These are phyloP conservation scores for Mimachlamys varia DNA, from an alignment of 2,888 invertebrate species.

Conservation along the genomic window DNA sequence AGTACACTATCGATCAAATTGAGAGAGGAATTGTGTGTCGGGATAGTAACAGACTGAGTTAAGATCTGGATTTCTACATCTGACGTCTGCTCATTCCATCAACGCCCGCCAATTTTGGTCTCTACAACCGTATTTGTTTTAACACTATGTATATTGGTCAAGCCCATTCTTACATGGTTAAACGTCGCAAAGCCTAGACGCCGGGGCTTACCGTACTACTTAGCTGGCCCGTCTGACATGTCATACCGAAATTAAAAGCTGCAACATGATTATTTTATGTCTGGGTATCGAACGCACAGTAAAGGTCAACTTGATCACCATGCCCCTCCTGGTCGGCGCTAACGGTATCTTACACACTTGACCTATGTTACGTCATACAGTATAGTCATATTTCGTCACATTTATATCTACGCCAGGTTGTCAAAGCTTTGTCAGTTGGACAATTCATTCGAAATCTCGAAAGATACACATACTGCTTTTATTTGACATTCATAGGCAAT, in stretches of 20 bases:
- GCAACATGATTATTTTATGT: background rate
- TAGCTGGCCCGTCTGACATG: background rate
- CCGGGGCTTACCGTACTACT: background rate
- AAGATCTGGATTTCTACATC: background rate
- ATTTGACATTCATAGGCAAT: too few relatives aligned
- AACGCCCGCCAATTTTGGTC: slow-evolving; percentile 15
- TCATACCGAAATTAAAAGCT: background rate
- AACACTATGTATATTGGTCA: slow-evolving; percentile 18
- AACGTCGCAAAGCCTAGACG: background rate
- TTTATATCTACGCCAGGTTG: too few relatives aligned
- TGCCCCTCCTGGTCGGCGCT: background rate
- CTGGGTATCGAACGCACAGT: background rate
- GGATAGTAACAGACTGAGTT: background rate
- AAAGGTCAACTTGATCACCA: background rate
- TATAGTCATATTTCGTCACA: background rate
- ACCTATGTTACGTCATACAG: background rate
- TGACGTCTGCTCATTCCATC: slow-evolving; percentile 1
- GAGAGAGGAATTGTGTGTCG: slow-evolving; percentile 12
- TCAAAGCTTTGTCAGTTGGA: too few relatives aligned
- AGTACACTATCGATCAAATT: background rate
- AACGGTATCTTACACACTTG: background rate
- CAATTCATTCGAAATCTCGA: too few relatives aligned
- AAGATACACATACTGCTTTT: too few relatives aligned
- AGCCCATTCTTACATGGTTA: slow-evolving; percentile 3
- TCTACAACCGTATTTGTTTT: background rate